Conservation (phyloP, 2,113 vertebrate genomes). For the Lampris incognitus region DNA sequence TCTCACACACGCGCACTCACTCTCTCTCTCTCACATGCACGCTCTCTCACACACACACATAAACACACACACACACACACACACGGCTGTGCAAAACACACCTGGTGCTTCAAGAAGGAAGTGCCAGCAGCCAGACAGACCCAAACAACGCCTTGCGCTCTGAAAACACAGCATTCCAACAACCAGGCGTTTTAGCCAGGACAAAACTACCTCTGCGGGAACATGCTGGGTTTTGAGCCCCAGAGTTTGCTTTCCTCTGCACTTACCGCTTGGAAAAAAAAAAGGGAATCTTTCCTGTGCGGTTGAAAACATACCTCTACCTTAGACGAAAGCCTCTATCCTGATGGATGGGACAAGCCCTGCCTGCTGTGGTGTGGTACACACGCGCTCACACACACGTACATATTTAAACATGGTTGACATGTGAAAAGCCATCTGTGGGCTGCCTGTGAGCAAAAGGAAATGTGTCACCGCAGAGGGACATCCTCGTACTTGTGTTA, state of each 20-base stretch:
- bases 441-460: slow-evolving; percentile 63
- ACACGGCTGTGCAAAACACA: slow-evolving; percentile 9
- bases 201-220: slow-evolving; percentile 6
- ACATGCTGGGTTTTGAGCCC: slow-evolving; percentile 5
- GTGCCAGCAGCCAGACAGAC: background rate
- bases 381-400: slow-evolving; percentile 39
- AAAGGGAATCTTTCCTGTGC: background rate
- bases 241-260: background rate
- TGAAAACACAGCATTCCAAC: slow-evolving; percentile 20
- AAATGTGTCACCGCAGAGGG: slow-evolving; percentile 46
- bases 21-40: too few species aligned
- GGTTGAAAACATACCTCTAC: slow-evolving; percentile 41
- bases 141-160: slow-evolving; percentile 19
- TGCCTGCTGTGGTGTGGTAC: slow-evolving; percentile 41
- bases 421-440: slow-evolving; percentile 64
- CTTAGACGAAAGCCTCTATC: slow-evolving; percentile 11
- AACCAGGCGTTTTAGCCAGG: slow-evolving; percentile 21
- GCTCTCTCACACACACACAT: too few species aligned
- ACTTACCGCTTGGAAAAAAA: background rate
- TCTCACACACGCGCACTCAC: too few species aligned
- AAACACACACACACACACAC: background rate
- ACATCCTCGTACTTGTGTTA: slow-evolving; percentile 34
- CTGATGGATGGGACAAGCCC: slow-evolving; percentile 45
- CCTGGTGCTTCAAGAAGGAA: slow-evolving; percentile 8
- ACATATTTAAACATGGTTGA: slow-evolving; percentile 57